Evolutionary conservation across 2,888 invertebrate species (phyloP), one percentile per base, ranked within the genome.

Genomic region (Pantelozetes paolii): DNA sequence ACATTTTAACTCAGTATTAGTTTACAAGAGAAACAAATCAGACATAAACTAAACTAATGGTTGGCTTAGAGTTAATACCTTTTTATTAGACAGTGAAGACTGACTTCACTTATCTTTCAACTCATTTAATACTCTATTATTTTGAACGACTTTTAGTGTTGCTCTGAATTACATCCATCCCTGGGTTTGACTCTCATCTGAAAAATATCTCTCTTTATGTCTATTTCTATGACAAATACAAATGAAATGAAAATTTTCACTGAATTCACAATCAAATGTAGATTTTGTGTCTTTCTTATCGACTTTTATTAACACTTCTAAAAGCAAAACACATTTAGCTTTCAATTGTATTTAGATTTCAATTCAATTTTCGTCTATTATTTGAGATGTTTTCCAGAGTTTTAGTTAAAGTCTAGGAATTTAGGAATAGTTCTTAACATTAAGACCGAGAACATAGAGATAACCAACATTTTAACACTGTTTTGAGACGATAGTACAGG

Each of bases 31-130:
- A 36, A 67, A 67, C 69, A 45, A 45, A 45, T 26, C 69, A 42
- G 45, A 69, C 40, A 42, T 20, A 45, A 8, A 32, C 1, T 28
- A 9, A 36, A 18, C 62, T 36, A 64, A 64, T 69, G 69, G 1
- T 69, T 20, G 42, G 69, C 69, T 69, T 69, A 69, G 42, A 42
- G 42, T 11, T 69, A 69, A 69, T 45, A 26, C 45, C n/a, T 20
- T 42, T 42, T 42, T 45, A 69, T 69, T 69, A 42, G 11, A 15
- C 69, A 69, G 45, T 26, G 36, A 40, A 40, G n/a, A 64, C 36
- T 64, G 20, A 64, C 8, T 40, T 36, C n/a, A 23, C n/a, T 40
- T 40, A 40, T 64, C 36, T 62, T 23, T 32, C 40, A n/a, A n/a
- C 18, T 40, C 20, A 20, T 64, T 64, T 18, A 57, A 1, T 57